Percentiles rank a stretch among this genome's conserved stretches.
phyloP scores from a whole-genome alignment of 2,888 invertebrate genomes.

The Microplitis deprimator region DNA sequence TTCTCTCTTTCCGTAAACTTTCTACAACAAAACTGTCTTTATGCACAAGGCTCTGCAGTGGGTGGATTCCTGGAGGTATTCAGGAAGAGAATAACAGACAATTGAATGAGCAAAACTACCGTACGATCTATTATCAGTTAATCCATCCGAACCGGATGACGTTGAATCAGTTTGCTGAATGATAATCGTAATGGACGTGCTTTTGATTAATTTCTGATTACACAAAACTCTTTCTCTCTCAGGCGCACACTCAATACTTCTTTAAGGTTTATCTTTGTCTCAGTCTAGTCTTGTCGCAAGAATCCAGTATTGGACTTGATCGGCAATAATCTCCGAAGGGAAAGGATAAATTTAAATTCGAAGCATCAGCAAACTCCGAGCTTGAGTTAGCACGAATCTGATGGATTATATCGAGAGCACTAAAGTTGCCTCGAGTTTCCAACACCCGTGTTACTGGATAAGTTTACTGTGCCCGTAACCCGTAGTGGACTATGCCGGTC shows the following conservation, averaged over 20 bases:
- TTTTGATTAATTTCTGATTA: neutral
- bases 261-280: neutral
- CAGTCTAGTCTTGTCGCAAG: neutral
- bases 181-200: neutral
- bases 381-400: constrained; percentile 19
- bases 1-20: constrained; percentile 48
- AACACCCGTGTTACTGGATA: neutral
- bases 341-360: constrained; percentile 21
- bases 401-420: constrained; percentile 15
- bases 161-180: neutral
- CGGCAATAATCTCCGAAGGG: constrained; percentile 3
- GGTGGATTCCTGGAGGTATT: neutral
- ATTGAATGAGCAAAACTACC: constrained; percentile 6
- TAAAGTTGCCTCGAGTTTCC: constrained; percentile 8
- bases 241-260: neutral
- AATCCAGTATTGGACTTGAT: constrained; percentile 3
- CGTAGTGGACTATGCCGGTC: constrained; percentile 5
- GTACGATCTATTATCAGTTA: neutral
- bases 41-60: neutral
- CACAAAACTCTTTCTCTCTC: neutral
- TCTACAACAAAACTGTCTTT: constrained; percentile 22
- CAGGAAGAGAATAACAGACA: neutral
- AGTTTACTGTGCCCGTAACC: constrained; percentile 16
- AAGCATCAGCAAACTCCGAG: neutral
- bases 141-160: neutral